Base-by-base conservation (phyloP, 2,888 invertebrate genomes). In the Heliothis peltigera region DNA sequence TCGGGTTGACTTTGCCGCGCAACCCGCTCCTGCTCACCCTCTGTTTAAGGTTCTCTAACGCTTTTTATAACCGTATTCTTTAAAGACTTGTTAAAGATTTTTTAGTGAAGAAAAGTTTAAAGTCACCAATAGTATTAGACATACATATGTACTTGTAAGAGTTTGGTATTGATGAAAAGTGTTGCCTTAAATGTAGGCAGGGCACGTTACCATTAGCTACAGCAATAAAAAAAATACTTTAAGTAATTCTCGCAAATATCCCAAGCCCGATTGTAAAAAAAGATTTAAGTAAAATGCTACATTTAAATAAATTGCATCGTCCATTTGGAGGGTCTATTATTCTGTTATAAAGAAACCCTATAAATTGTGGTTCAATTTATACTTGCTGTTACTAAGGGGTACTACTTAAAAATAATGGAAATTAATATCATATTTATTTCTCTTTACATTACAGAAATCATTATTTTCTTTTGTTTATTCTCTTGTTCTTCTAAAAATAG, bases 301-400 rank as follows among this genome's bases (percentile, higher is more conserved):
- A 75, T 79, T 80, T 68, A 72, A 77, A 74, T 71, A 72, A 76
- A 82, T 79, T 64, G 66, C 60, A 43, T 49, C 69, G 61, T 74
- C 64, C 75, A 63, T 73, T 81, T 73, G 56, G 76, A 76, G 58
- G 60, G 64, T 52, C 58, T 54, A 66, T 68, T 62, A 75, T 71
- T 63, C 77, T 70, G 66, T 70, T 63, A 46, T 46, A 39, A 60
- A 64, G 52, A 61, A n/a, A 67, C 59, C 64, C 58, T 67, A 71
- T 76, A 63, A 67, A 76, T 70, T 76, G 19, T 49, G 64, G 56
- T 61, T 56, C 56, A 70, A 54, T 79, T 60, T 64, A 54, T 59
- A 59, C 52, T 71, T 71, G 60, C 62, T 54, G 60, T 47, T 62
- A 22, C 57, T 48, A 28, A 65, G 52, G 48, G 19, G 22, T 35